Base-by-base conservation (phyloP, 2,797 vertebrate species). In the Anomalospiza imberbis region DNA sequence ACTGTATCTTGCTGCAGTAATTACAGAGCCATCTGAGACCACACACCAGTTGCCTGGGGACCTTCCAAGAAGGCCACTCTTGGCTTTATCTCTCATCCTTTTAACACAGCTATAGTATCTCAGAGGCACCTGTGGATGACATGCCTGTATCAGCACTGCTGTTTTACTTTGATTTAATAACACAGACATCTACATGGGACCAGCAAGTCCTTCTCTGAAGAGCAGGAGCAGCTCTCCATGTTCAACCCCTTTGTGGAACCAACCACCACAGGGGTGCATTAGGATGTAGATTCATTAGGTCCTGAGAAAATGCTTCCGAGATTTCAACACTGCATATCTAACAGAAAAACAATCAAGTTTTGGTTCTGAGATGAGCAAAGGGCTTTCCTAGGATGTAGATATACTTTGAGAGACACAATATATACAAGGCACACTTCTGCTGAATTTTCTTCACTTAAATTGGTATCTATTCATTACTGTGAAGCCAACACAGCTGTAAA, bases 381-480 rank as follows among this genome's bases (percentile, higher is more conserved):
- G 42, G 13, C 29, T 40, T 31, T 73, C 79, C 42, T 57, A 73
- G 8, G 2, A 4, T 21, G n/a, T 18, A 3, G 7, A 51, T 65
- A 44, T 67, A 44, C 42, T 81, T 47, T 20, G 19, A 57, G 38
- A 92, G 21, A 94, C 17, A 61, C 7, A 31, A 5, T 13, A 70
- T 1, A 3, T 11, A 62, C 0, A 0, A 2, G 1, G 21, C 25
- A 84, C 42, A 42, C 47, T 58, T 31, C 72, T 58, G 17, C 20
- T 66, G 58, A 68, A 20, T 72, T 88, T 67, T 84, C 18, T 53
- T 73, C 29, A 47, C 51, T 71, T 66, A 51, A 65, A 45, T 13
- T 25, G 17, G 20, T 36, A 70, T 48, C 42, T 91, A 25, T 19
- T 55, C 32, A 62, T 18, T 51, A 12, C 34, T 40, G 45, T 6